phyloP scores from a whole-genome alignment of 2,113 vertebrate species.

The Corapipo altera region DNA sequence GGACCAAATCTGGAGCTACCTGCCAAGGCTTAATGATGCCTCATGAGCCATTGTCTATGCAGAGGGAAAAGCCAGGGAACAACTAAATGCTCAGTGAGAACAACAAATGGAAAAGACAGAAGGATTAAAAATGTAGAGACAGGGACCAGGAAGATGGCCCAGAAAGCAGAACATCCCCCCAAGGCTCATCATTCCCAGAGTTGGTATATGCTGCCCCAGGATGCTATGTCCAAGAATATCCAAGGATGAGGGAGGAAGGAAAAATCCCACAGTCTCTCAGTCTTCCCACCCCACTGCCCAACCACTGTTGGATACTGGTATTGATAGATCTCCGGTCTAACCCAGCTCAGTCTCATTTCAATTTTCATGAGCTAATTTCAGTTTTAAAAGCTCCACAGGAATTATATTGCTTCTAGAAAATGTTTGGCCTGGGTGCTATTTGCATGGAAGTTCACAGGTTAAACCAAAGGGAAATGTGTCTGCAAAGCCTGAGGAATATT shows the following conservation, averaged over 20 bases:
- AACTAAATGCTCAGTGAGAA: background rate
- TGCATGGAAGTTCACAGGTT: background rate
- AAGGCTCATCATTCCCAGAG: background rate
- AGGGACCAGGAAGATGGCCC: background rate
- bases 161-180: background rate
- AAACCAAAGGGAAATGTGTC: background rate
- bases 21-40: background rate
- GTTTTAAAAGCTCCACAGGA: background rate
- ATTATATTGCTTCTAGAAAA: background rate
- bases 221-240: background rate
- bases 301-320: background rate
- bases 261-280: background rate
- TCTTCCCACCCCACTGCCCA: background rate
- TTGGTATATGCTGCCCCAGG: background rate
- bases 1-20: background rate
- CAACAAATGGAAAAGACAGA: background rate
- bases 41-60: background rate
- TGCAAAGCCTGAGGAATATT: constrained; percentile 25
- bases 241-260: background rate
- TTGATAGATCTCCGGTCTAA: background rate
- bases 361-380: background rate
- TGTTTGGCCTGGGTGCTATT: background rate
- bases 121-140: background rate
- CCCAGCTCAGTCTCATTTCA: background rate
- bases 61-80: background rate